Percentiles rank a stretch among this genome's conserved stretches.
Evolutionary conservation across 1,140 invertebrate species (phyloP).

Genomic region (Drosophila suzukii): DNA sequence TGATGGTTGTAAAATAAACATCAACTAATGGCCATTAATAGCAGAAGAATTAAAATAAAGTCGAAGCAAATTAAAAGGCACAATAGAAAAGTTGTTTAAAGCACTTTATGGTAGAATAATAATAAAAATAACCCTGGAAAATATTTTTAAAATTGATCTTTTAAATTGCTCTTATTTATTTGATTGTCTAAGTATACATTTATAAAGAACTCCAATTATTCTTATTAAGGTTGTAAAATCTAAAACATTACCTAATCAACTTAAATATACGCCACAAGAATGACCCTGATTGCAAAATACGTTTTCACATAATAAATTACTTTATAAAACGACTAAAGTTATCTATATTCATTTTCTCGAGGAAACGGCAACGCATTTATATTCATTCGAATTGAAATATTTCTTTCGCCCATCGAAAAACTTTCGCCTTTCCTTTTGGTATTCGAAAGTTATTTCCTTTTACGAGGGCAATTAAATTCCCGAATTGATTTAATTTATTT

Average conservation of each 20-base stretch:
- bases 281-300: not conserved
- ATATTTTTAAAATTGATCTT: not conserved
- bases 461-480: constrained; percentile 79
- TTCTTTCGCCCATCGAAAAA: constrained; percentile 5
- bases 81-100: not conserved
- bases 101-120: not conserved
- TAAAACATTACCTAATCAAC: not conserved
- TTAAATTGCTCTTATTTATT: not conserved
- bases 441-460: constrained; percentile 53
- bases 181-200: not conserved
- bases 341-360: constrained; percentile 1
- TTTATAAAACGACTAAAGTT: not conserved
- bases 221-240: not conserved
- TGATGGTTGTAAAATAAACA: constrained; percentile 41
- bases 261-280: no score
- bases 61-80: constrained; percentile 4
- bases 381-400: constrained; percentile 23
- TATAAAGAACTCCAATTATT: not conserved
- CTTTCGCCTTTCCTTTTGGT: constrained; percentile 16
- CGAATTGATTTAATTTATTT: constrained; percentile 82
- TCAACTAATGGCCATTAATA: constrained; percentile 32
- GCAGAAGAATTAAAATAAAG: constrained; percentile 34
- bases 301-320: not conserved
- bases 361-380: constrained; percentile 1
- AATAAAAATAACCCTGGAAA: not conserved